Base-by-base conservation (phyloP, 2,888 invertebrate genomes). In the Calliscelio sp. region DNA sequence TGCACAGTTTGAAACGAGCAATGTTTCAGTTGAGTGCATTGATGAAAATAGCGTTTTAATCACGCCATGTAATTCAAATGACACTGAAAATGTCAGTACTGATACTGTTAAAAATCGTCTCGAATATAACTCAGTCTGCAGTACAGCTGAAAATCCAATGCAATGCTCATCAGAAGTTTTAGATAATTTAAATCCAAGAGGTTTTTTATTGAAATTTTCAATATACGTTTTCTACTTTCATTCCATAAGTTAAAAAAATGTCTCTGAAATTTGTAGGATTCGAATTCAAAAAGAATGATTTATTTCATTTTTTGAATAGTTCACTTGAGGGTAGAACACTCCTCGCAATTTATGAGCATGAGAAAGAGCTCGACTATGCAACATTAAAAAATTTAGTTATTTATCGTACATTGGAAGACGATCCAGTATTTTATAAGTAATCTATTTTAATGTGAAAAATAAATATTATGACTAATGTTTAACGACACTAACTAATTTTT, bases 341-440 rank as follows among this genome's bases (percentile, higher is more conserved):
- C 6, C 57, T 70, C 5, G 44, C 44, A 4, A 57, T 44, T 25
- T 57, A 70, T 57, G 25, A 41, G 57, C 24, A 70, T 22, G 44
- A 55, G 28, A 57, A 22, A 18, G 44, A 44, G 1, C 28, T 70
- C 5, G 55, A 70, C 18, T 70, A 55, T 70, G 14, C 55, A 28
- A 55, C 57, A 44, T 44, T 70, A 28, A 70, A 55, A 44, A 57
- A 70, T 70, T 70, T 70, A 57, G 44, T 70, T 25, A 70, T 68
- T 16, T 68, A 53, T 35, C 51, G 22, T 51, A 20, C 10, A 32
- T 51, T 68, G 53, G 51, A 53, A 35, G 10, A 51, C 4, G 53
- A 51, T 22, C 35, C 51, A 51, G 53, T 68, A 51, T 35, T 35
- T 68, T 68, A 35, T 68, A 68, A 68, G 66, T 68, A 68, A 10